These are phyloP conservation scores for Brachymystax lenok DNA, from an alignment of 2,797 vertebrate species.

Conservation along the genomic window DNA sequence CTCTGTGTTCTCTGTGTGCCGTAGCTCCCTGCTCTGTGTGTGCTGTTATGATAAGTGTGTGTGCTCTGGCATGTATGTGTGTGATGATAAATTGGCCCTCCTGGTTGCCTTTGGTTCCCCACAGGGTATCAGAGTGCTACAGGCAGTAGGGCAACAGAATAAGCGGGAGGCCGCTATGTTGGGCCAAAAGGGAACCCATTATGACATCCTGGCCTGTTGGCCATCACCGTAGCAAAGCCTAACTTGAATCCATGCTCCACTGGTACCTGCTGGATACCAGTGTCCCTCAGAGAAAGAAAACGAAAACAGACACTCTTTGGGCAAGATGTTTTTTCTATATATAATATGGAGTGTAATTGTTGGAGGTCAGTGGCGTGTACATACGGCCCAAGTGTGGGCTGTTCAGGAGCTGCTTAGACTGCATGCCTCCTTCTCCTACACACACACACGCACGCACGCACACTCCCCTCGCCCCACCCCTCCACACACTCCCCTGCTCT, in stretches of 20 bases:
- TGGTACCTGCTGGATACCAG: slow-evolving; percentile 3
- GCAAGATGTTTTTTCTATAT: background rate
- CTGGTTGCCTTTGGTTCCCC: background rate
- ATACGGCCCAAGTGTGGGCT: background rate
- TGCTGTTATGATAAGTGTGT: background rate
- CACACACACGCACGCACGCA: background rate
- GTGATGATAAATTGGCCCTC: background rate
- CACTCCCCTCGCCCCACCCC: background rate
- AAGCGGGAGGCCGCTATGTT: slow-evolving; percentile 7
- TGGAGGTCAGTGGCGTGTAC: background rate
- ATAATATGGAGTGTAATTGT: background rate
- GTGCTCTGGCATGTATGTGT: background rate
- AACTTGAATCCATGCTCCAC: slow-evolving; percentile 15
- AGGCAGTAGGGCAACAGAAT: slow-evolving; percentile 3
- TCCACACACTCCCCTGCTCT: background rate
- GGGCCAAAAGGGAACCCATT: slow-evolving; percentile 17
- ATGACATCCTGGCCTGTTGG: slow-evolving; percentile 11
- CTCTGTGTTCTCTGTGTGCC: slow-evolving; percentile 1
- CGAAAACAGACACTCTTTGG: background rate
- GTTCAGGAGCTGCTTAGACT: background rate
- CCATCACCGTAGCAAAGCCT: slow-evolving; percentile 8
- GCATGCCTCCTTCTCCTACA: background rate
- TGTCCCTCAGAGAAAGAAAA: slow-evolving; percentile 7
- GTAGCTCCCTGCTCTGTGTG: slow-evolving; percentile 1
- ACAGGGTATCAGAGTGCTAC: background rate